Conservation (phyloP, 2,888 invertebrate species). For the Ctenicera cuprea region DNA sequence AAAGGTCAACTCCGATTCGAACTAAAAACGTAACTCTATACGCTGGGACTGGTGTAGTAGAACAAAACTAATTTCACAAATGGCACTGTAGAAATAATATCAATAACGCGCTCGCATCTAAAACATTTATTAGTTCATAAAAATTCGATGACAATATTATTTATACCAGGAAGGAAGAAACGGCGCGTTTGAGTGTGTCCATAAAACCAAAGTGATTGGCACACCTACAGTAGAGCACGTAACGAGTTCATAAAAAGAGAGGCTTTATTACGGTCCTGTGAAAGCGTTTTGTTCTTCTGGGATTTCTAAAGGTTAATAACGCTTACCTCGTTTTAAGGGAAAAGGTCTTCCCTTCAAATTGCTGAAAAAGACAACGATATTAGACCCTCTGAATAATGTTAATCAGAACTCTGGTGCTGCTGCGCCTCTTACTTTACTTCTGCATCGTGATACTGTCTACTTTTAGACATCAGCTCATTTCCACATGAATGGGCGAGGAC, state of each 20-base stretch:
- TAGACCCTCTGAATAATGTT: conserved; percentile 60
- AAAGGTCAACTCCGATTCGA: neutral
- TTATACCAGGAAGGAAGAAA: conserved; percentile 47
- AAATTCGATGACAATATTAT: conserved; percentile 52
- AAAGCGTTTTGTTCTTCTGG: conserved; percentile 65
- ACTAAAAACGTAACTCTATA: neutral
- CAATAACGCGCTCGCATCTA: conserved; percentile 42
- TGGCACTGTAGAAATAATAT: conserved; percentile 40
- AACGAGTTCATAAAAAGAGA: conserved; percentile 69
- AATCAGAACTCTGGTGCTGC: conserved; percentile 36
- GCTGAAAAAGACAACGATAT: conserved; percentile 67
- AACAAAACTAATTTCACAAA: conserved; percentile 47
- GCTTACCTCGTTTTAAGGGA: conserved; percentile 60
- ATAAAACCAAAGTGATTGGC: conserved; percentile 63
- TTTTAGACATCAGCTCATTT: neutral
- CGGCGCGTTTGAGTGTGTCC: conserved; percentile 50
- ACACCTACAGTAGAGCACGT: conserved; percentile 63
- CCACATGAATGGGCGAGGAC: neutral
- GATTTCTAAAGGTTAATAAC: conserved; percentile 63
- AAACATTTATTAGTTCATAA: conserved; percentile 53
- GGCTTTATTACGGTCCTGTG: conserved; percentile 69
- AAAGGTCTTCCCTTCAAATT: conserved; percentile 64
- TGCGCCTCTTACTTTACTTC: conserved; percentile 31
- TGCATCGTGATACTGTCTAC: conserved; percentile 36
- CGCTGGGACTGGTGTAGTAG: neutral